Evolutionary conservation across 2,113 vertebrate genomes (phyloP), one percentile per base, ranked within the genome.

Genomic region (Pavo muticus): DNA sequence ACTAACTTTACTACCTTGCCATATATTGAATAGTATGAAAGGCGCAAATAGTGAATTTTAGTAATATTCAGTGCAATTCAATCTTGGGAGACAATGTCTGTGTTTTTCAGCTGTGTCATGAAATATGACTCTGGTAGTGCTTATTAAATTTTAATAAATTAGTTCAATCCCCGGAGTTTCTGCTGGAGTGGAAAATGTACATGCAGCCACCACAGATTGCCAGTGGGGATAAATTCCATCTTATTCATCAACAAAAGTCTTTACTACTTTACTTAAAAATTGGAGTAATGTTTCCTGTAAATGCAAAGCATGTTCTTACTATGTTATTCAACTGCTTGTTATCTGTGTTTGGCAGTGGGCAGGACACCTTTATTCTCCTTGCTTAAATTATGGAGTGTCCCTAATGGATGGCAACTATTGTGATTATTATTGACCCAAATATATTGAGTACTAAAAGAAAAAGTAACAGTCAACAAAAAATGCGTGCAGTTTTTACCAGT

Each of bases 121-220:
- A 93, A 87, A 77, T 94, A 90, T 25, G 82, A 72, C 15, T 88
- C 79, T 71, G 68, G 69, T 93, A 80, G 80, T 80, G 47, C 42
- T 78, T 88, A 84, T 91, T 91, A 84, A 80, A 88, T 86, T 87
- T 90, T 93, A 93, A 96, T 88, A 37, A 19, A 21, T 93, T 89
- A n/a, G 3, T 64, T 61, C 69, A 93, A 40, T 90, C 75, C 35
- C 20, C 45, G 81, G 42, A 45, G n/a, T n/a, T 30, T 80, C 32
- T 77, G 16, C 60, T 90, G 69, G 84, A 94, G 69, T 83, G 39
- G 82, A 91, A 91, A 88, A 88, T 72, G 57, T 85, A 88, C 56
- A 57, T 80, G 64, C 11, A 0, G 0, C 63, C 24, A 74, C 39
- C n/a, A 37, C 9, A 64, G 64, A 86, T 84, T 85, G 65, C 85